Percentiles rank a stretch among this genome's conserved stretches.
Conservation (phyloP, 37 sponge, comb jelly and placozoan genomes). For the Mnemiopsis leidyi region DNA sequence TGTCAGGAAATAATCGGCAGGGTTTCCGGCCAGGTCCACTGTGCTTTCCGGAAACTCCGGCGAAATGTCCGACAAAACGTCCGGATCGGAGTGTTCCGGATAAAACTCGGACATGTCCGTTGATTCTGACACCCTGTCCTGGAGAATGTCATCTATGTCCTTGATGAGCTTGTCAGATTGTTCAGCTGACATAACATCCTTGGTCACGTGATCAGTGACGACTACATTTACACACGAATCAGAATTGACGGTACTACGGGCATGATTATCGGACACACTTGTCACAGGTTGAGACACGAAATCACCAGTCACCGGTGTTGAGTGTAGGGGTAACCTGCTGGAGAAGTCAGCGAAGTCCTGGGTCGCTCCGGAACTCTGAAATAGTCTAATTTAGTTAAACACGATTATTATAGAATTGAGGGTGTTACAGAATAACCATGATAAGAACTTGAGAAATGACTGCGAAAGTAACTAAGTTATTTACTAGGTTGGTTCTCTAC, state of each 20-base stretch:
- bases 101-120: background rate
- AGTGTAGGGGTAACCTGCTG: background rate
- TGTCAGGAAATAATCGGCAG: background rate
- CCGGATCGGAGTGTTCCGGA: background rate
- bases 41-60: background rate
- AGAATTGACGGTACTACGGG: background rate
- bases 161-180: slow-evolving; percentile 18
- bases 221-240: background rate
- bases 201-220: background rate
- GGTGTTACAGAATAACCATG: no score
- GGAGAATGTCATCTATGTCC: background rate
- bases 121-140: background rate
- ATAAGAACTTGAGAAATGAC: no score
- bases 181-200: background rate
- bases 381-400: no score
- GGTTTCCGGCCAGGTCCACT: background rate
- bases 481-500: no score
- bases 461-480: no score
- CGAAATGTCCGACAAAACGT: background rate
- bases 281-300: background rate
- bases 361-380: background rate
- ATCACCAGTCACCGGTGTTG: background rate
- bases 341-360: slow-evolving; percentile 33
- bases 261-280: background rate
- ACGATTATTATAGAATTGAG: no score